Conservation (phyloP, 2,113 vertebrate genomes). For the Marcusenius ussheri region DNA sequence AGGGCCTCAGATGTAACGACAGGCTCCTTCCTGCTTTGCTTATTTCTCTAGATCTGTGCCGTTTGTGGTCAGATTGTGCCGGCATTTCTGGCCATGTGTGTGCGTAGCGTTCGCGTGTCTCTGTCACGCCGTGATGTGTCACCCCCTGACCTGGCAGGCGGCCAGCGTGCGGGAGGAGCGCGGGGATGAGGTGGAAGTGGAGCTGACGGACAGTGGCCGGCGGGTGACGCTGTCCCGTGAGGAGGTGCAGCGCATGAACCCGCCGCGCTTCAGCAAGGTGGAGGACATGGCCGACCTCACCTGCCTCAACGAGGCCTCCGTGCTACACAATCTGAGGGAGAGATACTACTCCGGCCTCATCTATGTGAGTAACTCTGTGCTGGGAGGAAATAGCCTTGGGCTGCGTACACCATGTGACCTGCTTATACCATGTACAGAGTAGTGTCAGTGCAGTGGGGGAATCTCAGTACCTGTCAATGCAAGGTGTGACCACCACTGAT, state of each 20-base stretch:
- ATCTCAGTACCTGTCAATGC: background rate
- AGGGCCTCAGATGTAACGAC: background rate
- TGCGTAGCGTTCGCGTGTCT: background rate
- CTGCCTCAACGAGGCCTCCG: conserved; percentile 71
- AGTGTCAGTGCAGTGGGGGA: background rate
- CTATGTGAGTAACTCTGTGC: conserved; percentile 53
- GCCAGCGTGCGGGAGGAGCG: conserved; percentile 65
- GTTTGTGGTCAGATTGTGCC: background rate
- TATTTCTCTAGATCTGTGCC: background rate
- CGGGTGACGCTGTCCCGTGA: conserved; percentile 60
- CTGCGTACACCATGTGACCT: background rate
- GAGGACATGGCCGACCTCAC: conserved; percentile 76
- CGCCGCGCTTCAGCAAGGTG: conserved; percentile 70
- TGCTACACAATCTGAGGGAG: conserved; percentile 69
- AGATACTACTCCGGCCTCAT: conserved; percentile 71
- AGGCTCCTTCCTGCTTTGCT: background rate
- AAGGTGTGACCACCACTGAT: background rate
- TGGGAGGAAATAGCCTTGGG: background rate
- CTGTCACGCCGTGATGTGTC: background rate
- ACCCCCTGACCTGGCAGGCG: conserved; percentile 42
- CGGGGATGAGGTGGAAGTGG: conserved; percentile 66
- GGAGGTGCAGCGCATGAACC: conserved; percentile 73
- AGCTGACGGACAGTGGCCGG: conserved; percentile 64
- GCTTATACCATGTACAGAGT: background rate
- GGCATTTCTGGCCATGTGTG: background rate